Evolutionary conservation across 2,888 invertebrate genomes (phyloP), one percentile per base, ranked within the genome.

Genomic region (Stegana nigrithorax): DNA sequence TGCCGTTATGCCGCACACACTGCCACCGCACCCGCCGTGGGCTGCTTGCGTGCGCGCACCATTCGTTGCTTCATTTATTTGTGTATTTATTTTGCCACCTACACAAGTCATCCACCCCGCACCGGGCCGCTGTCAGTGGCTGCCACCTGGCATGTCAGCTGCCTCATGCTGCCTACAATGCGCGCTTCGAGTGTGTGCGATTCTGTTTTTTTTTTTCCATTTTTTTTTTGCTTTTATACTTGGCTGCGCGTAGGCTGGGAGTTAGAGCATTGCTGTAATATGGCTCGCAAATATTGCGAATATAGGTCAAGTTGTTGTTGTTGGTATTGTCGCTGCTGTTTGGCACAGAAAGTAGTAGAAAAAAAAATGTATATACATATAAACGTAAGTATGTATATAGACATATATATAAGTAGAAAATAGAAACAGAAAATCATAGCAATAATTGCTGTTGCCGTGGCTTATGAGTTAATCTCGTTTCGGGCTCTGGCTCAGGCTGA

Each of bases 271-370:
- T 23, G 60, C 27, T 42, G 26, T 14, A n/a, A n/a, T 56, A 4
- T 29, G 56, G 45, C 55, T 67, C 59, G 64, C 65, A 71, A 67
- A 67, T 65, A 71, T 67, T 80, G 70, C 67, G 78, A 76, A 76
- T 76, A 80, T 76, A 80, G 76, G 76, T 76, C 76, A 76, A 76
- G 76, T 76, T 76, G 79, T 73, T 78, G 73, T 69, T 68, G 75
- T 73, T 53, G 26, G n/a, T n/a, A n/a, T 56, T 36, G 55, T 21
- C 45, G 29, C 23, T 21, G 45, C 29, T 45, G 45, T 45, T 58
- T 51, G 27, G 27, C 12, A 3, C 27, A 19, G 12, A 21, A 32
- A 29, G n/a, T 25, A 23, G 32, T 6, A 17, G 29, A 36, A 59
- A 25, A 36, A 36, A 44, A 17, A 45, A 19, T n/a, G n/a, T n/a